phyloP scores from a whole-genome alignment of 2,797 vertebrate genomes.

The Syngnathus acus region DNA sequence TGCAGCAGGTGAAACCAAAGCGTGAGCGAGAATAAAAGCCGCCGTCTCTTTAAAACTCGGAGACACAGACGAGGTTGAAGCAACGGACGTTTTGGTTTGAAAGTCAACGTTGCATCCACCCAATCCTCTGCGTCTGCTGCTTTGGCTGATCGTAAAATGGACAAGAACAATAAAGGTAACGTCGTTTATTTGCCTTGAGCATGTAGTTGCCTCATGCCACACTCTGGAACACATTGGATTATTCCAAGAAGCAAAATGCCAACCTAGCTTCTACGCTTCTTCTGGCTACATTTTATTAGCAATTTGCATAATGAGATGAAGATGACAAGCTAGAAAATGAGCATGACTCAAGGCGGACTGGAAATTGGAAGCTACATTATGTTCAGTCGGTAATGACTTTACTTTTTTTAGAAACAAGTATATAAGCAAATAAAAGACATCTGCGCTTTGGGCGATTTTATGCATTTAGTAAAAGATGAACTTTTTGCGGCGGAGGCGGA shows the following conservation, averaged over 20 bases:
- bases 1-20: conserved; percentile 14
- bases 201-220: conserved; percentile 43
- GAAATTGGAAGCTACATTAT: background rate
- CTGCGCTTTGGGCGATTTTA: background rate
- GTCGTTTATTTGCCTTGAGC: background rate
- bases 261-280: background rate
- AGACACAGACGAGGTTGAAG: conserved; percentile 18
- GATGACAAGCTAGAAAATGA: background rate
- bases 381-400: background rate
- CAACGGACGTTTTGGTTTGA: conserved; percentile 23
- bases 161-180: background rate
- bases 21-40: conserved; percentile 5
- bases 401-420: background rate
- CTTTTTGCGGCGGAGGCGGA: conserved; percentile 22
- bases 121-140: background rate
- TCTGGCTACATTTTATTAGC: background rate
- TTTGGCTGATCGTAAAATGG: background rate
- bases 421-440: conserved; percentile 2
- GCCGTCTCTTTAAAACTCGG: conserved; percentile 17
- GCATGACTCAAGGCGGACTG: conserved; percentile 1
- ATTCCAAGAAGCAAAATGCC: background rate
- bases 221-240: conserved; percentile 1
- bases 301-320: conserved; percentile 5
- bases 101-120: background rate
- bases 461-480: background rate